Base-by-base conservation (phyloP, 1,140 invertebrate genomes). In the Popillia japonica region DNA sequence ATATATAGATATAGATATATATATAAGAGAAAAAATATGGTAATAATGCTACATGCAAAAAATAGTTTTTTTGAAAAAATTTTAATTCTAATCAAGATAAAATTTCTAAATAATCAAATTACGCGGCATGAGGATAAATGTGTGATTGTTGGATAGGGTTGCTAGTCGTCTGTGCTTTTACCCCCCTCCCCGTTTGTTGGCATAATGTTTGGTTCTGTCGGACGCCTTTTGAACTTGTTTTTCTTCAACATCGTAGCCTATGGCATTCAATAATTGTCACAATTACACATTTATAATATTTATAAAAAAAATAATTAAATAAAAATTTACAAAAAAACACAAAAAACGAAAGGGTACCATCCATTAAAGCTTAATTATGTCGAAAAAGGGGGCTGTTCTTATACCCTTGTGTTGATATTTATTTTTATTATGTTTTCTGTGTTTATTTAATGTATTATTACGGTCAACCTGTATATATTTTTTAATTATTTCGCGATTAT, bases 191-290 rank as follows among this genome's bases (percentile, higher is more conserved):
- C 90, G 87, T 91, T 90, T 86, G 92, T 89, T 82, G 92, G 91
- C 82, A 91, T 89, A 86, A 94, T 93, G 85, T 93, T 93, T 83
- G 93, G 93, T 90, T 95, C 94, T 81, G 95, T 96, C 88, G 96
- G 94, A 83, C 95, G 92, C 85, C 95, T 90, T 90, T 96, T 96
- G 90, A 96, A 96, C 92, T 98, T 98, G 90, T 92, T 96, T 94
- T 97, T 96, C 93, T 96, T 96, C 90, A 97, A 92, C 93, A 95
- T 95, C 86, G 93, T 95, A 87, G 94, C 94, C 92, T 93, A 91
- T 75, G 83, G 27, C 27, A 34, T 34, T 34, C 27, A 34, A 34
- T 80, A 23, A 68, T 48, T 48, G 2, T 48, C 10, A 48, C n/a
- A 48, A 48, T 10, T 17, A 48, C 44, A 48, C 44, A 48, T 48